phyloP scores from a whole-genome alignment of 2,113 vertebrate species.

The Mus pahari region DNA sequence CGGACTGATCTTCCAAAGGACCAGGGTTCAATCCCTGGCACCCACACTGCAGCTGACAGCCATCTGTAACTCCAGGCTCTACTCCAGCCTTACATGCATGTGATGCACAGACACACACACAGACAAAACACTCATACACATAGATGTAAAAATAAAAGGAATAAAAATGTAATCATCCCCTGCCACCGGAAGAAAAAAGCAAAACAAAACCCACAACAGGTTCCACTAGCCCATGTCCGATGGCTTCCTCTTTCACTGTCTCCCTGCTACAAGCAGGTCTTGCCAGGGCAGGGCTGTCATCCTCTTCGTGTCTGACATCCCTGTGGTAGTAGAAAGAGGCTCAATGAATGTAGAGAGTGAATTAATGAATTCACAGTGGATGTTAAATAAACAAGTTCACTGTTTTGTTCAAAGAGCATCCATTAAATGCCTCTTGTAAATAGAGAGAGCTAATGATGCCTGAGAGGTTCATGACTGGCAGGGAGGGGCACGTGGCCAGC shows the following conservation, averaged over 20 bases:
- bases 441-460: not conserved
- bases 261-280: not conserved
- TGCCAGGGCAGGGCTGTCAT: not conserved
- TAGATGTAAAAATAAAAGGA: not conserved
- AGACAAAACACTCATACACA: not conserved
- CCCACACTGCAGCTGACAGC: not conserved
- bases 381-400: not conserved
- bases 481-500: not conserved
- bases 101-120: not conserved
- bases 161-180: not conserved
- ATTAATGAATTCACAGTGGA: not conserved
- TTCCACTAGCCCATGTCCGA: not conserved
- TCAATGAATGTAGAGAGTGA: not conserved
- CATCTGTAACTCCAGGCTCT: not conserved
- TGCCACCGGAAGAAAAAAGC: not conserved
- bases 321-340: not conserved
- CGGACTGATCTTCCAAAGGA: not conserved
- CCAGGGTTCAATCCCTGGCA: not conserved
- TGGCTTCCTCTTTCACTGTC: not conserved
- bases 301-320: not conserved
- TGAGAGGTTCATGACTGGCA: not conserved
- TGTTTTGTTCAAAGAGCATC: not conserved
- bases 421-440: rapidly evolving
- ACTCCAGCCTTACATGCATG: not conserved
- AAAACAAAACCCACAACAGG: not conserved